Evolutionary conservation across 2,113 vertebrate genomes (phyloP).

Genomic region (Platysternon megacephalum): DNA sequence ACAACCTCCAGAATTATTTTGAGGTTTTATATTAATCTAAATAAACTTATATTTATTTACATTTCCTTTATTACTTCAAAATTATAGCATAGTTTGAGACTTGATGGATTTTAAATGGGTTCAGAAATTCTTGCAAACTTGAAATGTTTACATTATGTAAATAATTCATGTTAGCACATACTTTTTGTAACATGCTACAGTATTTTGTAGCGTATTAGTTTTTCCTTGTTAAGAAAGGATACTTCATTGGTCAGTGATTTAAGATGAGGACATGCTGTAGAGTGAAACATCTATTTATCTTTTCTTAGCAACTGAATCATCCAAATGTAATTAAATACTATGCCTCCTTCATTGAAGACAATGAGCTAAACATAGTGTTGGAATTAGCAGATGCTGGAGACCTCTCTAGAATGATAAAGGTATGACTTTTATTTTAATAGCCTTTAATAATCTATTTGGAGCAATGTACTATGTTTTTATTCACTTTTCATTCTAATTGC

Average conservation of each 20-base stretch:
- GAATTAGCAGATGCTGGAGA: conserved; percentile 97
- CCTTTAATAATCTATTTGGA: neutral
- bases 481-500: neutral
- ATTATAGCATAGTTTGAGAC: neutral
- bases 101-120: neutral
- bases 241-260: neutral
- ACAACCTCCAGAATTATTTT: neutral
- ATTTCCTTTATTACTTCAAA: neutral
- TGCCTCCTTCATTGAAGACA: conserved; percentile 99
- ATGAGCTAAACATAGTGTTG: conserved; percentile 97
- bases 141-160: neutral
- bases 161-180: neutral
- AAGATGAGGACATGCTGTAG: neutral
- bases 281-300: conserved; percentile 11
- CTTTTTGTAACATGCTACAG: neutral
- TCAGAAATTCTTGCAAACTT: neutral
- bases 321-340: conserved; percentile 99
- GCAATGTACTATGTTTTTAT: neutral
- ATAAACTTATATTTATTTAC: neutral
- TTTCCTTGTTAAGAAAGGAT: neutral
- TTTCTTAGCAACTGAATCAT: conserved; percentile 95
- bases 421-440: conserved; percentile 61
- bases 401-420: conserved; percentile 99
- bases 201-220: neutral
- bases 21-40: neutral